phyloP scores from a whole-genome alignment of 2,888 invertebrate genomes.

The Cactoblastis cactorum region DNA sequence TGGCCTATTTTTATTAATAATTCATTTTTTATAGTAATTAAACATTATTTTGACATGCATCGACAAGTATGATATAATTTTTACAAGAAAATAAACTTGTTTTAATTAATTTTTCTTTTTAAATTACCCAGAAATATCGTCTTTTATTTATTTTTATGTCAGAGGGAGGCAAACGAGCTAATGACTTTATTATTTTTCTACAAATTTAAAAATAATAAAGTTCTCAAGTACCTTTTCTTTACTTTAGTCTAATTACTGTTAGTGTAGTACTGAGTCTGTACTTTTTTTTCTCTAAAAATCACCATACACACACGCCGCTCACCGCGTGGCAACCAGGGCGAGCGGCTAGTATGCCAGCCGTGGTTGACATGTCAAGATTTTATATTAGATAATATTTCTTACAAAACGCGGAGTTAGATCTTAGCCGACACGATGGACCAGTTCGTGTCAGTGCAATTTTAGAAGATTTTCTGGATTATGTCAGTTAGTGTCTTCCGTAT shows the following conservation, averaged over 20 bases:
- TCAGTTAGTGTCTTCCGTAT: neutral
- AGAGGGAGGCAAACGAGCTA: too few species aligned
- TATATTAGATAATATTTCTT: conserved; percentile 1
- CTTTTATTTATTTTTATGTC: too few species aligned
- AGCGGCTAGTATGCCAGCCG: neutral
- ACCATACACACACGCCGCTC: neutral
- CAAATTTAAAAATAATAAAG: neutral
- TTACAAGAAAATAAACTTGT: too few species aligned
- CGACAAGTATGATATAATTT: too few species aligned
- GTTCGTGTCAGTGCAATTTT: neutral
- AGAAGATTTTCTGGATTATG: neutral
- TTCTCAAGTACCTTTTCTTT: too few species aligned
- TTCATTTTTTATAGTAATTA: too few species aligned
- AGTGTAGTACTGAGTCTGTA: neutral
- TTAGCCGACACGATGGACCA: neutral
- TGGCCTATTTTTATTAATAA: too few species aligned
- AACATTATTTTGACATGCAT: too few species aligned
- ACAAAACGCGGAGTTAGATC: neutral
- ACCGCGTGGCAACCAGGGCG: neutral
- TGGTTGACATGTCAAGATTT: neutral
- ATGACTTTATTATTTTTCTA: too few species aligned
- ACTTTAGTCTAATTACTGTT: too few species aligned
- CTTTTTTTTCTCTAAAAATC: neutral
- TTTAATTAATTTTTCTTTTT: too few species aligned
- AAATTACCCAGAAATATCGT: too few species aligned